phyloP scores from a whole-genome alignment of 2,888 invertebrate genomes.

The Perdita meconis region DNA sequence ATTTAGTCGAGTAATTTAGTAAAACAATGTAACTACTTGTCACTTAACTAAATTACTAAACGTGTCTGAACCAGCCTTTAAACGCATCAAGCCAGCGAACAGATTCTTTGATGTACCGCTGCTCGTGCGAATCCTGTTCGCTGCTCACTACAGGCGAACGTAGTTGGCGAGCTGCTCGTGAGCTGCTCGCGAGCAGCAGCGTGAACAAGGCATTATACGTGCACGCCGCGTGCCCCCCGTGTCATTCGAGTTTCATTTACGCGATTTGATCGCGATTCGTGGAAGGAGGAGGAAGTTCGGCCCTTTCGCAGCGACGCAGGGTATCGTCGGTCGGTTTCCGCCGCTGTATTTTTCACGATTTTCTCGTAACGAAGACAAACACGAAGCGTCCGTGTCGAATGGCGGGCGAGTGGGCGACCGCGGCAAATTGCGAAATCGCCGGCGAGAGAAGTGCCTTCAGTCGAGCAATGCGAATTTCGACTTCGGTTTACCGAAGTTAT shows the following conservation, averaged over 20 bases:
- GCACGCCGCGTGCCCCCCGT: neutral
- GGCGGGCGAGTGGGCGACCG: neutral
- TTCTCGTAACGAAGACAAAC: neutral
- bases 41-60: too few species aligned
- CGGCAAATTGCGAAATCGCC: conserved; percentile 1
- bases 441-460: conserved; percentile 45
- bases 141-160: too few species aligned
- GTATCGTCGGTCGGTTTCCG: neutral
- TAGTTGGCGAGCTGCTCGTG: too few species aligned
- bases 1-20: too few species aligned
- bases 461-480: conserved; percentile 21
- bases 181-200: too few species aligned
- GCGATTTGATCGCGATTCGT: conserved; percentile 22
- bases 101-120: too few species aligned
- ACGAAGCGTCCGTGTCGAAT: too few species aligned
- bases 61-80: too few species aligned
- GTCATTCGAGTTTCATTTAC: conserved; percentile 41
- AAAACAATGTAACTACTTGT: too few species aligned
- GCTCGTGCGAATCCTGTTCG: too few species aligned
- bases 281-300: neutral
- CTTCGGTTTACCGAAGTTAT: neutral
- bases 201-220: neutral
- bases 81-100: too few species aligned
- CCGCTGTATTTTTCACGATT: neutral
- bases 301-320: neutral